Base-by-base conservation (phyloP, 2,113 vertebrate species). In the Elephas maximus region DNA sequence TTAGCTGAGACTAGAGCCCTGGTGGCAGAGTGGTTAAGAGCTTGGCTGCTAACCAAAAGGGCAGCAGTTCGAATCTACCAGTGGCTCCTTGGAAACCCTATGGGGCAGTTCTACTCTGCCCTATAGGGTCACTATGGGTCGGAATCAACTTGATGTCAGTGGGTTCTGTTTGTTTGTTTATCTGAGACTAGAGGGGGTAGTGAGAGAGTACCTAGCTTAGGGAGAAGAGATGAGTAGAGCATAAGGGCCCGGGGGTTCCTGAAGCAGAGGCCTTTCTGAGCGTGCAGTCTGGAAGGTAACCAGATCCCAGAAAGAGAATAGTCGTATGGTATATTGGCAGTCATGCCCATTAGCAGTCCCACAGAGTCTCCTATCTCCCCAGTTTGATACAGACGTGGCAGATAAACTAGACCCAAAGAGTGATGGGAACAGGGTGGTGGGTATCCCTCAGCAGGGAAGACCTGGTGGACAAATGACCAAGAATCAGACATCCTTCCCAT, bases 221-320 rank as follows among this genome's bases (percentile, higher is more conserved):
- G 53, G 45, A 80, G 30, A 79, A 67, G 37, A 57, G 33, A 41
- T 17, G 51, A 71, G 41, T 67, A 87, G 51, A 53, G 53, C 4
- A 26, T 30, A 48, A 7, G 11, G 1, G 10, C 45, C 6, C 45
- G 20, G 18, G 8, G 17, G 5, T 57, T 17, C 18, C 17, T 48
- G 69, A 62, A 73, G 69, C 51, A 83, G n/a, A 87, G 80, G 44
- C n/a, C 44, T 77, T 94, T 88, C 78, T 63, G 82, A 53, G 23
- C 24, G 48, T 15, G 1, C 18, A 62, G 51, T 33, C 21, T 44
- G n/a, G 33, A 82, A 62, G 74, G 37, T 62, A 60, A 23, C 51
- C 79, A 74, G 81, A 85, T 73, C 15, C n/a, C 28, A 53, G 71
- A 30, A 14, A 69, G 8, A 79, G 6, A 78, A 73, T 0, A 93